Percentiles rank a stretch among this genome's conserved stretches.
phyloP scores from a whole-genome alignment of 2,797 vertebrate species.

The Alca torda region DNA sequence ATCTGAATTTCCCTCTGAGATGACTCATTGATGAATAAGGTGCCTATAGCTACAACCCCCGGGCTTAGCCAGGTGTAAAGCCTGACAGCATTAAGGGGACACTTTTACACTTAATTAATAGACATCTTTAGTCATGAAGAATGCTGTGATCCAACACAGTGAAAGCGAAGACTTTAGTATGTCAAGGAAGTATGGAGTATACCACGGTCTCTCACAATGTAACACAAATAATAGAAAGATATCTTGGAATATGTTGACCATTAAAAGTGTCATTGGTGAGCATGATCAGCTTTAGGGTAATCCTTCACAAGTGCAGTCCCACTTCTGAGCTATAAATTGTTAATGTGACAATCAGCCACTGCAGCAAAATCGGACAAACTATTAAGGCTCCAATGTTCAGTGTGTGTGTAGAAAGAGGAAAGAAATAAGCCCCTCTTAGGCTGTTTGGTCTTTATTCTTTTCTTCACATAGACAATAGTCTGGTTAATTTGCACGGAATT shows the following conservation, averaged over 20 bases:
- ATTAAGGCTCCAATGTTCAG: background rate
- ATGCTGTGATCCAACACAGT: background rate
- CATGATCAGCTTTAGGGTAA: background rate
- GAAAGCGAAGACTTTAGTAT: background rate
- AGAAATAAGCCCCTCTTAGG: background rate
- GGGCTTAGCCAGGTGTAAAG: background rate
- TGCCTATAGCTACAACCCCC: background rate
- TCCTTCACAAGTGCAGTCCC: background rate
- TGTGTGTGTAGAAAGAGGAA: background rate
- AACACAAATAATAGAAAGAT: background rate
- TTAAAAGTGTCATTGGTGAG: background rate
- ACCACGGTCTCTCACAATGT: background rate
- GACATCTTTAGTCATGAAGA: background rate
- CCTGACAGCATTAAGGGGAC: background rate
- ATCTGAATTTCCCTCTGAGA: background rate
- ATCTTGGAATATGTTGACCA: background rate
- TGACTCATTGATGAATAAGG: background rate
- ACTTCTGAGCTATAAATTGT: background rate
- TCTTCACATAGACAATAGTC: background rate
- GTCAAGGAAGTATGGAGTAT: background rate
- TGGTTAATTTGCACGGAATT: background rate
- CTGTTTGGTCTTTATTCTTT: background rate
- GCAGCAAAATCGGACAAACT: background rate
- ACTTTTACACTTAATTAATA: background rate
- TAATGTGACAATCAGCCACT: background rate